Percentiles rank a stretch among this genome's conserved stretches.
Evolutionary conservation across 2,797 vertebrate genomes (phyloP).

Genomic region (Betta splendens): DNA sequence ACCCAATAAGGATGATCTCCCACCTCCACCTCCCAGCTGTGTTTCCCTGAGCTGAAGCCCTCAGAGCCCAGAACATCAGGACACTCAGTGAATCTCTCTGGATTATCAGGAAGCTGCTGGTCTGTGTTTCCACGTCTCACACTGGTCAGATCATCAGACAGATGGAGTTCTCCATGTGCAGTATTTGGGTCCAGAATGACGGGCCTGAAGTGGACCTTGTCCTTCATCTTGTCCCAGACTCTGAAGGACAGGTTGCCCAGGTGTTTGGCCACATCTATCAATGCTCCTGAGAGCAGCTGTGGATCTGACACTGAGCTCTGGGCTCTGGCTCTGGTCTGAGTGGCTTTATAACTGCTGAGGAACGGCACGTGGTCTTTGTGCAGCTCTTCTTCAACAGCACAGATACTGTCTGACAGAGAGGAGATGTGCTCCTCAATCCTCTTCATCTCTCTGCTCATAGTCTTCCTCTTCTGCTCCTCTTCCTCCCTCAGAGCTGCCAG

Average conservation of each 20-base stretch:
- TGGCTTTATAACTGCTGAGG: conserved; percentile 43
- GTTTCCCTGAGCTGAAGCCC: conserved; percentile 47
- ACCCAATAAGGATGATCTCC: conserved; percentile 28
- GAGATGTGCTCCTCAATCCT: conserved; percentile 52
- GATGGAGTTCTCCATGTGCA: neutral
- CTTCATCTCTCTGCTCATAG: conserved; percentile 44
- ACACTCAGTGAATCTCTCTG: conserved; percentile 11
- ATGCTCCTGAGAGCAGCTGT: no score
- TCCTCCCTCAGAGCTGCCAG: conserved; percentile 66
- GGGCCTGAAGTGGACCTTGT: conserved; percentile 16
- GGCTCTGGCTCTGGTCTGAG: conserved; percentile 40
- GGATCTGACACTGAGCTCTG: no score
- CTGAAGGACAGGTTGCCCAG: conserved; percentile 54
- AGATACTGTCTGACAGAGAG: conserved; percentile 51
- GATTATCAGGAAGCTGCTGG: conserved; percentile 25
- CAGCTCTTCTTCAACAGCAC: conserved; percentile 51
- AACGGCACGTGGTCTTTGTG: conserved; percentile 30
- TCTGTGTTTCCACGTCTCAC: neutral
- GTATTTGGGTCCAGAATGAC: conserved; percentile 27
- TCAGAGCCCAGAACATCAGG: neutral
- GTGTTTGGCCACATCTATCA: no score
- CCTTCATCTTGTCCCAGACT: conserved; percentile 48
- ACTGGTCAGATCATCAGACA: conserved; percentile 24
- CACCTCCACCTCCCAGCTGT: conserved; percentile 60
- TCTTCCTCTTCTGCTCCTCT: conserved; percentile 58